Base-by-base conservation (phyloP, 2,797 vertebrate species). In the Mormyrus proboscirostris region DNA sequence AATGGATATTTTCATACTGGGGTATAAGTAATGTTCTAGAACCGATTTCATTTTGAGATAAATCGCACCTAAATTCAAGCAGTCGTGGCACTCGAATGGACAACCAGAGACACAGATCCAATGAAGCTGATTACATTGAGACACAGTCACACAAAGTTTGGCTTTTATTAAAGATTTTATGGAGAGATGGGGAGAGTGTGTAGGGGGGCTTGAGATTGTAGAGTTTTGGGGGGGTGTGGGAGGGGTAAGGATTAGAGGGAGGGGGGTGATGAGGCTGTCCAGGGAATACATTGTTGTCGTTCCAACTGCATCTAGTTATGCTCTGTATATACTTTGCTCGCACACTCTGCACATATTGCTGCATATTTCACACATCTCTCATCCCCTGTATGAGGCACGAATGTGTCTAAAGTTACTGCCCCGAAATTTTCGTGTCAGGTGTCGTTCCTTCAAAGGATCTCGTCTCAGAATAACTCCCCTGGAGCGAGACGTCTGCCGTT, bases 301-400 rank as follows among this genome's bases (percentile, higher is more conserved):
- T 69, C 62, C 62, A 69, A 12, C 62, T 12, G 62, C 62, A 69
- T 69, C 62, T 69, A 69, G 62, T 69, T 69, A 69, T 69, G 10
- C n/a, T 8, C 82, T 50, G 47, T 25, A 49, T 84, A 49, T 50
- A 84, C 82, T 84, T 49, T 84, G 82, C 44, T 19, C 41, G 47
- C 82, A 22, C 47, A 84, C 82, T 84, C 82, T 50, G 19, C 82
- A 22, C 82, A 84, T 84, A 84, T 49, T n/a, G n/a, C 41, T 84
- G 82, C 47, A 84, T 47, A 50, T 22, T 51, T 25, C 44, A 47
- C 83, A 25, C 49, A 25, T n/a, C 49, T 85, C 49, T 85, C 83
- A 85, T 47, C 82, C 16, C 33, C 73, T 51, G 33, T 10, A 25
- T 84, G 47, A 50, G 47, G 83, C 25, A 25, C 9, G 19, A 50